A percentile compares a stretch with the other conserved stretches of the same genome.
Evolutionary conservation across 2,113 vertebrate species (phyloP).

Genomic region (Ciconia maguari): DNA sequence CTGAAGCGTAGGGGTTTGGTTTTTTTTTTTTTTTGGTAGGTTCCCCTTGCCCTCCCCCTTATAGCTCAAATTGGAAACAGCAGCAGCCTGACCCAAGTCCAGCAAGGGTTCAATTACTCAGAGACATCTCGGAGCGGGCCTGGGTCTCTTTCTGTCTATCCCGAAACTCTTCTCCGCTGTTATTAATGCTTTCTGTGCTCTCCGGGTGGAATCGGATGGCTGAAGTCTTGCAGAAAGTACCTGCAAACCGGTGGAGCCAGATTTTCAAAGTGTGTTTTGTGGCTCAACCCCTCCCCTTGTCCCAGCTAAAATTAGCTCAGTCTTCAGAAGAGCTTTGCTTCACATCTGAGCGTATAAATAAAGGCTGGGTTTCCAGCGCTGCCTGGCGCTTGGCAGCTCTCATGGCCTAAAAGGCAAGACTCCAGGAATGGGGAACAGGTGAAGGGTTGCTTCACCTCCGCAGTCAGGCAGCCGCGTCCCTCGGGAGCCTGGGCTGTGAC

Average conservation of each 20-base stretch:
- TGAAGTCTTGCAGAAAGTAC: not conserved
- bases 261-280: not conserved
- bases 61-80: not conserved
- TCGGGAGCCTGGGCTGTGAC: not conserved
- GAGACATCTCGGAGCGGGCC: not conserved
- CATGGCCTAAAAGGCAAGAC: not conserved
- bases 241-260: not conserved
- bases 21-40: not conserved
- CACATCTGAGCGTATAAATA: not conserved
- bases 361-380: not conserved
- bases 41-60: not conserved
- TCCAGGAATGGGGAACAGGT: not conserved
- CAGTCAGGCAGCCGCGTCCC: not conserved
- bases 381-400: not conserved
- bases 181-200: not conserved
- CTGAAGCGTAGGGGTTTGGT: not conserved
- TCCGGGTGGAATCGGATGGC: not conserved
- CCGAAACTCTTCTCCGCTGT: not conserved
- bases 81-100: not conserved
- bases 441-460: not conserved
- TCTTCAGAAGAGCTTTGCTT: not conserved
- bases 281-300: not conserved
- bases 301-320: not conserved
- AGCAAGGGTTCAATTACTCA: rapidly evolving
- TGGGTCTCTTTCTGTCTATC: not conserved